phyloP scores from a whole-genome alignment of 2,113 vertebrate species.

The Recurvirostra avosetta region DNA sequence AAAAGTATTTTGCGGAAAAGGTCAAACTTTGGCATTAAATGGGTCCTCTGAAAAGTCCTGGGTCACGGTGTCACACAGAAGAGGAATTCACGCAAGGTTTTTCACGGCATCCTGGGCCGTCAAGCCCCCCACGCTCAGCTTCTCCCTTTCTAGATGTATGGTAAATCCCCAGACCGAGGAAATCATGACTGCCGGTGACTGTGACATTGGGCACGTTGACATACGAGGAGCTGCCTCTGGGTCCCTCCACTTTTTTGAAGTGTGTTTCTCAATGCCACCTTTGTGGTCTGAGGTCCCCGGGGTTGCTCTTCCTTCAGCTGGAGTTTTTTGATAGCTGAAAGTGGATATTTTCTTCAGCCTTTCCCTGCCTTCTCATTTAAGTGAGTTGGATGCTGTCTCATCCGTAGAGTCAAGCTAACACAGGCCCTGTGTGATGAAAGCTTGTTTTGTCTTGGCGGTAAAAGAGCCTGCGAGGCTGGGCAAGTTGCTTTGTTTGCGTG shows the following conservation, averaged over 20 bases:
- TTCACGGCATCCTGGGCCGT: background rate
- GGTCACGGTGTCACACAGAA: rapidly evolving
- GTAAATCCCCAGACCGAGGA: background rate
- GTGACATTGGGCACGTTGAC: rapidly evolving
- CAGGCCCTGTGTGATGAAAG: background rate
- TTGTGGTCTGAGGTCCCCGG: background rate
- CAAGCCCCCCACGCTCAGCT: rapidly evolving
- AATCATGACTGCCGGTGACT: background rate
- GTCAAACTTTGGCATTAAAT: background rate
- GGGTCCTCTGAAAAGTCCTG: background rate
- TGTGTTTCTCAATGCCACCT: rapidly evolving
- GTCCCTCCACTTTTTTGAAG: background rate
- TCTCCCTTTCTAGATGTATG: background rate
- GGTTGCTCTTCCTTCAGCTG: background rate
- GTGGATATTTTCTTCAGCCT: background rate
- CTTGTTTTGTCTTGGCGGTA: background rate
- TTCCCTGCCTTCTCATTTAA: rapidly evolving
- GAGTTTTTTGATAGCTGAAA: background rate
- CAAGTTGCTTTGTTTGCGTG: background rate
- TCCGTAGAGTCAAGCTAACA: rapidly evolving
- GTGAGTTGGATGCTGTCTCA: background rate
- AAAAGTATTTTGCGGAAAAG: background rate
- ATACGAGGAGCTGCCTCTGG: background rate
- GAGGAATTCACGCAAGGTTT: background rate
- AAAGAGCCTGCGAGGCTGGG: background rate